Evolutionary conservation across 92 coral and sea anemone species (phyloP).

Genomic region (Zoanthus solanderi): DNA sequence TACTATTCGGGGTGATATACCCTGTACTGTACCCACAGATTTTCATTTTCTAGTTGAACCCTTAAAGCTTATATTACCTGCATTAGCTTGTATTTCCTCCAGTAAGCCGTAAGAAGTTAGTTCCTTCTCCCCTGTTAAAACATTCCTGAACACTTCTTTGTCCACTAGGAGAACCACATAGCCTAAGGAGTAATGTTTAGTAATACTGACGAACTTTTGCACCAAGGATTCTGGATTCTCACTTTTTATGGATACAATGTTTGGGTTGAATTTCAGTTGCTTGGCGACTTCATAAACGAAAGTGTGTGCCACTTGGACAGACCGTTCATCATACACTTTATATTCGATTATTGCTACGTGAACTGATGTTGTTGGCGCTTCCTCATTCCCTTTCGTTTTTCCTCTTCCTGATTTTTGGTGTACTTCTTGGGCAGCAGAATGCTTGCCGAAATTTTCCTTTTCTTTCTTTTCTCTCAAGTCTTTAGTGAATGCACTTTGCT

Average conservation of each 20-base stretch:
- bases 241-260: neutral
- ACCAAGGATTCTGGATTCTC: neutral
- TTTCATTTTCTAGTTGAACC: too few species aligned
- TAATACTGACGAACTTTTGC: neutral
- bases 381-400: neutral
- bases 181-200: neutral
- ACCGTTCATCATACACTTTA: neutral
- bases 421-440: neutral
- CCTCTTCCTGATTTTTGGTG: neutral
- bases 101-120: neutral
- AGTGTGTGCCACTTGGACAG: neutral
- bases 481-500: too few species aligned
- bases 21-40: too few species aligned
- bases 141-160: neutral
- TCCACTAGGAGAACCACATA: neutral
- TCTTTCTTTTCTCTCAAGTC: too few species aligned
- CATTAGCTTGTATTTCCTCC: conserved; percentile 3
- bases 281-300: neutral
- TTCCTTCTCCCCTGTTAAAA: neutral
- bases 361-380: neutral
- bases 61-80: conserved; percentile 10
- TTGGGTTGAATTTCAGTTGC: neutral
- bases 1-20: too few species aligned
- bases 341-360: conserved; percentile 32
- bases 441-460: too few species aligned